These are phyloP conservation scores for Agelastica alni DNA, from an alignment of 2,888 invertebrate species.

Conservation along the genomic window DNA sequence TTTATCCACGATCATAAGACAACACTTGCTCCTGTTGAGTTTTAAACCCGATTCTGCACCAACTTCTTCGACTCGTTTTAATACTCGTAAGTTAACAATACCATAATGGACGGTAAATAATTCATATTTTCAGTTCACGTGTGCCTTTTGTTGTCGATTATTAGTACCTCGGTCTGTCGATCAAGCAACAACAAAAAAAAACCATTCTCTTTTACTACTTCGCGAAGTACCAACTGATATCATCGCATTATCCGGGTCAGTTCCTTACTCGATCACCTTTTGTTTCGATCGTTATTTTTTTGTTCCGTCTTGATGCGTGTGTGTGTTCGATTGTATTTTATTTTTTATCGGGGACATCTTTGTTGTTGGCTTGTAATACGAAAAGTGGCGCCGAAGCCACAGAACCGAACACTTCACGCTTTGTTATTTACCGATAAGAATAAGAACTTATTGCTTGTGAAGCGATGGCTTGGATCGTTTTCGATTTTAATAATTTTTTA, in stretches of 20 bases:
- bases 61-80: too few relatives aligned
- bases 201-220: not conserved
- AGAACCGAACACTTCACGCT: slow-evolving; percentile 11
- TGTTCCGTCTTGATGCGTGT: not conserved
- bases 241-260: not conserved
- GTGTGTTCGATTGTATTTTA: slow-evolving; percentile 33
- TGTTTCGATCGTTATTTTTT: slow-evolving; percentile 1
- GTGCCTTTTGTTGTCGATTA: too few relatives aligned
- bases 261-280: slow-evolving; percentile 4
- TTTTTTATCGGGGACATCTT: slow-evolving; percentile 43
- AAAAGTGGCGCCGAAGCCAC: slow-evolving; percentile 42
- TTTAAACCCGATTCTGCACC: too few relatives aligned
- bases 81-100: too few relatives aligned
- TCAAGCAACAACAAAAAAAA: not conserved
- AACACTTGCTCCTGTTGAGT: too few relatives aligned
- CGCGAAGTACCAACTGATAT: not conserved
- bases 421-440: slow-evolving; percentile 1
- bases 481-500: too few relatives aligned
- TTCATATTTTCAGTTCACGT: too few relatives aligned
- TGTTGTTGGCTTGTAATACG: slow-evolving; percentile 33
- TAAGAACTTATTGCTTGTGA: not conserved
- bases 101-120: too few relatives aligned
- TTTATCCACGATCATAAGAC: too few relatives aligned
- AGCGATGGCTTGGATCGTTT: not conserved
- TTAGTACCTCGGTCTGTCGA: too few relatives aligned